These are phyloP conservation scores for Melinopterus prodromus DNA, from an alignment of 2,888 invertebrate species.

Conservation along the genomic window DNA sequence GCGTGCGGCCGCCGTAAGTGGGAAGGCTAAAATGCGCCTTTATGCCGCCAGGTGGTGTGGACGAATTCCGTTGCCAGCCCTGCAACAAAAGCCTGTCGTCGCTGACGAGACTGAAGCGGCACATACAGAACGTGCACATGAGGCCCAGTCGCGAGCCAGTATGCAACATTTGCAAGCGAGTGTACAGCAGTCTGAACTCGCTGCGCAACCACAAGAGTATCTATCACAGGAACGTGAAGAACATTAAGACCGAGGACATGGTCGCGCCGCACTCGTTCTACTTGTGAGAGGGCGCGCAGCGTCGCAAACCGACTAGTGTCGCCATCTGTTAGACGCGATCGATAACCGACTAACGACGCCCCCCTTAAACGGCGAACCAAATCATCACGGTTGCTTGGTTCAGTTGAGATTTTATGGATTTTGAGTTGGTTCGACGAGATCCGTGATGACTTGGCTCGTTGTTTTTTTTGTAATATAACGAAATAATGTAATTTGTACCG, in stretches of 20 bases:
- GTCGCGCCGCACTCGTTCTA: slow-evolving; percentile 59
- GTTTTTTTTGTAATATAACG: background rate
- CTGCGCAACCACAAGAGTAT: slow-evolving; percentile 92
- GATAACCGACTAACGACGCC: background rate
- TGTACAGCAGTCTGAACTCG: slow-evolving; percentile 91
- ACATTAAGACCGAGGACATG: slow-evolving; percentile 68
- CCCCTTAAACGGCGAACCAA: background rate
- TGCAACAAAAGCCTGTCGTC: slow-evolving; percentile 92
- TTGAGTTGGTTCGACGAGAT: background rate
- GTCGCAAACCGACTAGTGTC: slow-evolving; percentile 1
- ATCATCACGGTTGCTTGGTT: background rate
- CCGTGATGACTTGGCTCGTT: background rate
- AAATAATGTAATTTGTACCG: slow-evolving; percentile 14
- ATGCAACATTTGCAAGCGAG: slow-evolving; percentile 92
- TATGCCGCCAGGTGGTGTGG: slow-evolving; percentile 67
- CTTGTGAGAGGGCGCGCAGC: slow-evolving; percentile 47
- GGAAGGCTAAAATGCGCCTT: slow-evolving; percentile 55
- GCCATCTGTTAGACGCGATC: background rate
- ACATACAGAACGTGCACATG: slow-evolving; percentile 93
- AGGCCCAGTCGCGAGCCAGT: slow-evolving; percentile 89
- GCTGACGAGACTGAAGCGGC: slow-evolving; percentile 86
- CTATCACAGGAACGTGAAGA: slow-evolving; percentile 85
- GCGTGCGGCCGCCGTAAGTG: slow-evolving; percentile 64
- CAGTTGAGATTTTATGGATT: background rate
- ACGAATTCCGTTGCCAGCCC: slow-evolving; percentile 90